These are phyloP conservation scores for Pyrrhosoma nymphula DNA, from an alignment of 2,888 invertebrate genomes.

Conservation along the genomic window DNA sequence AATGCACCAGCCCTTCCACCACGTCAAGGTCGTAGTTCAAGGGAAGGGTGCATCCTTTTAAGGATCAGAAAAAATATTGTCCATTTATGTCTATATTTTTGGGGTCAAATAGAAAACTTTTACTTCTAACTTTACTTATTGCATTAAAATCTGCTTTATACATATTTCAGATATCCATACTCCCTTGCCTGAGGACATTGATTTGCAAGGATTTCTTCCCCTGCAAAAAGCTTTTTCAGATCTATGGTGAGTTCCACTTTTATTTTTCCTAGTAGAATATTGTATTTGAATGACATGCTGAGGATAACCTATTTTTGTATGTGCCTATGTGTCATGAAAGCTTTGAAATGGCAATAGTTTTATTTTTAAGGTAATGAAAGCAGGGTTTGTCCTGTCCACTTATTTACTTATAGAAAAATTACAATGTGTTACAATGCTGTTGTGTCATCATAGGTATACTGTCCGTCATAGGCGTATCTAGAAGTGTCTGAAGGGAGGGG, in stretches of 20 bases:
- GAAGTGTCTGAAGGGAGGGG: no score
- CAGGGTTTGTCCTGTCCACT: no score
- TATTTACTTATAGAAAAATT: no score
- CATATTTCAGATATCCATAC: constrained; percentile 81
- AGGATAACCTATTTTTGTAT: background rate
- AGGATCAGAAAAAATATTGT: no score
- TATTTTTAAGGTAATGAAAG: no score
- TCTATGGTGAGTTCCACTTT: constrained; percentile 76
- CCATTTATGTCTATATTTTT: no score
- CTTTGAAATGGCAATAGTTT: background rate
- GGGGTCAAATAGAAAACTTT: background rate
- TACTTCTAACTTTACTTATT: constrained; percentile 70
- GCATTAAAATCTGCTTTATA: constrained; percentile 23
- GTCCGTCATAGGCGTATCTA: no score
- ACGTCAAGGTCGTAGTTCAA: no score
- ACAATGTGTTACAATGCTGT: no score
- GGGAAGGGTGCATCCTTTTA: no score
- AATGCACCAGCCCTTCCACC: no score
- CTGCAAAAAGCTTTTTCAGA: constrained; percentile 82
- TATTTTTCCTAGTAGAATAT: background rate
- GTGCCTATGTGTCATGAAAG: background rate
- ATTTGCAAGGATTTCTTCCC: constrained; percentile 89
- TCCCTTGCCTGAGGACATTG: constrained; percentile 89
- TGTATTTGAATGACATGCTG: background rate
- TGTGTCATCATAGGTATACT: no score